Evolutionary conservation across 2,113 vertebrate genomes (phyloP), one percentile per base, ranked within the genome.

Genomic region (Loxodonta africana): DNA sequence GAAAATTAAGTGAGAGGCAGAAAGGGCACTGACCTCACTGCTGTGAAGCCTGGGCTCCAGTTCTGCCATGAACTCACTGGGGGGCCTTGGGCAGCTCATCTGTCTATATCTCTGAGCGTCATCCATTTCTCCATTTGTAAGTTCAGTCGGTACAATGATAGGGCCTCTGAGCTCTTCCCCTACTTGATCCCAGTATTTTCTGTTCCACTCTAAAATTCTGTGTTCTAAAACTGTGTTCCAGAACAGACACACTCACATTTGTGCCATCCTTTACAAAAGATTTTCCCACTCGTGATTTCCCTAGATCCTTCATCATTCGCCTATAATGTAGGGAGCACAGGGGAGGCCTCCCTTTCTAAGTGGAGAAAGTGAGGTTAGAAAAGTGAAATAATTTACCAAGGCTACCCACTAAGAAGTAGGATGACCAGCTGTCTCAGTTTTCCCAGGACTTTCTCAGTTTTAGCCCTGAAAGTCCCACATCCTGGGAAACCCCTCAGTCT

Each of bases 241-340:
- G 82, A 62, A 48, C n/a, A 9, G 6, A 74, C 46, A 25, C 21
- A 7, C 20, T 81, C 28, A n/a, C 12, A 1, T 0, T 11, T 5
- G 2, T 67, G 62, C 8, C 8, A 8, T 20, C 15, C 62, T 51
- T 71, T 74, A 65, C 12, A 21, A 65, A 60, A 30, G 46, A 76
- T 0, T 6, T 76, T 60, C n/a, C 25, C 44, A 8, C 2, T 41
- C 53, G 9, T 3, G 20, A n/a, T 37, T 15, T 73, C 20, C 44
- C 8, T 0, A 28, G 10, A 7, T 2, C 8, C 1, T 5, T 21
- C 15, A 25, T 63, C 62, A 8, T 15, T 5, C 5, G 9, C 85
- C 60, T 15, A 11, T 7, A 67, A 44, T 33, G 12, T 4, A 57
- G 53, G 0, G 1, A 21, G 37, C 21, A 6, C 26, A 23, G 60